phyloP scores from a whole-genome alignment of 2,113 vertebrate species.

The Anseranas semipalmata region DNA sequence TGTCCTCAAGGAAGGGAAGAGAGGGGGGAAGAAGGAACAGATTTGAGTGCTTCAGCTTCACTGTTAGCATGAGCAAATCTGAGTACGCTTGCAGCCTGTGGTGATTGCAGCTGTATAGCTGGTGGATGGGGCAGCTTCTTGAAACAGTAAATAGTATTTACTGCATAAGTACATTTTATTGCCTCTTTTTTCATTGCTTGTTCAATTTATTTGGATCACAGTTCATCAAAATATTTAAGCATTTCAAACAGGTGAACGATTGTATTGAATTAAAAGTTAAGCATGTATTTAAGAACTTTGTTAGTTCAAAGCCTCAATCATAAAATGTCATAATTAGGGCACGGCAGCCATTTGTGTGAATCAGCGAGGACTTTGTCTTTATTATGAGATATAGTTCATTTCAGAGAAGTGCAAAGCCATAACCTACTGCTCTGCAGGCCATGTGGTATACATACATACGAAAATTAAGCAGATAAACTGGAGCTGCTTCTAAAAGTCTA shows the following conservation, averaged over 20 bases:
- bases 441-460: background rate
- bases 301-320: background rate
- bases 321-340: background rate
- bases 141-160: background rate
- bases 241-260: background rate
- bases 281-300: background rate
- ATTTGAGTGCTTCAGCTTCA: background rate
- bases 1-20: background rate
- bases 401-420: background rate
- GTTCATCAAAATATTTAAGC: background rate
- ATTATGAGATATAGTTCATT: background rate
- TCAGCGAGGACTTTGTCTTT: background rate
- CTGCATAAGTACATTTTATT: background rate
- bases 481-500: background rate
- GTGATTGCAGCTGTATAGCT: background rate
- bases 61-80: background rate
- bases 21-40: background rate
- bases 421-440: background rate
- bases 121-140: background rate
- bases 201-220: background rate
- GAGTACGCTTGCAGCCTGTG: background rate
- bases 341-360: background rate
- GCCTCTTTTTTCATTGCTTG: background rate
- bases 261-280: constrained; percentile 8
- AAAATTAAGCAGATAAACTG: background rate